These are phyloP conservation scores for Meandrusa payeni DNA, from an alignment of 2,888 invertebrate genomes.

Conservation along the genomic window DNA sequence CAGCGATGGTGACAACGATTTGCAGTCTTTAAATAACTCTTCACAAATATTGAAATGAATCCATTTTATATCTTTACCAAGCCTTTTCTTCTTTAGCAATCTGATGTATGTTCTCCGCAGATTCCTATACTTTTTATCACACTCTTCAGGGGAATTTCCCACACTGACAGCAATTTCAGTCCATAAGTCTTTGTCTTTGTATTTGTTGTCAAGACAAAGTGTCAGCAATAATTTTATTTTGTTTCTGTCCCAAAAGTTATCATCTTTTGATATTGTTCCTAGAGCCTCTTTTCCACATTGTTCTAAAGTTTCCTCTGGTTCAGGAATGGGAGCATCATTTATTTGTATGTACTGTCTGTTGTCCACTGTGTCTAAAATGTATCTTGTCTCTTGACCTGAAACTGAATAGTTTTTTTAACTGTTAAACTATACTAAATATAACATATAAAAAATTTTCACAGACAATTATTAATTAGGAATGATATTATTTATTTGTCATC, in stretches of 20 bases:
- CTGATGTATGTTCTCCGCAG: slow-evolving; percentile 63
- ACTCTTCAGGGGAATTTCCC: slow-evolving; percentile 56
- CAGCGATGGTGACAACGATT: slow-evolving; percentile 46
- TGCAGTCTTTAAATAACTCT: slow-evolving; percentile 65
- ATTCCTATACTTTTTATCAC: slow-evolving; percentile 61
- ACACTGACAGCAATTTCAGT: slow-evolving; percentile 53
- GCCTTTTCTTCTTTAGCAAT: slow-evolving; percentile 60
- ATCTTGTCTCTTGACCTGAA: slow-evolving; percentile 56
- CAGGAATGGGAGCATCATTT: slow-evolving; percentile 39
- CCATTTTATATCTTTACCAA: slow-evolving; percentile 70
- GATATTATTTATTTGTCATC: no score
- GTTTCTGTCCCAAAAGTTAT: slow-evolving; percentile 61
- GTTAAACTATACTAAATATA: no score
- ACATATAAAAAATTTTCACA: no score
- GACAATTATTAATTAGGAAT: no score
- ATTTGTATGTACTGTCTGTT: slow-evolving; percentile 55
- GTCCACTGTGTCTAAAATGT: slow-evolving; percentile 53
- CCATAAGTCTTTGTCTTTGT: slow-evolving; percentile 54
- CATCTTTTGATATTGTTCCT: slow-evolving; percentile 45
- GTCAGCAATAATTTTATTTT: slow-evolving; percentile 60
- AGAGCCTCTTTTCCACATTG: slow-evolving; percentile 35
- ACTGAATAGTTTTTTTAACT: slow-evolving; percentile 35
- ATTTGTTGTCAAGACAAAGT: slow-evolving; percentile 53
- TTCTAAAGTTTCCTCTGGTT: slow-evolving; percentile 36
- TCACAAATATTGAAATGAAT: slow-evolving; percentile 62